These are phyloP conservation scores for Solea senegalensis DNA, from an alignment of 2,113 vertebrate genomes.

Conservation along the genomic window DNA sequence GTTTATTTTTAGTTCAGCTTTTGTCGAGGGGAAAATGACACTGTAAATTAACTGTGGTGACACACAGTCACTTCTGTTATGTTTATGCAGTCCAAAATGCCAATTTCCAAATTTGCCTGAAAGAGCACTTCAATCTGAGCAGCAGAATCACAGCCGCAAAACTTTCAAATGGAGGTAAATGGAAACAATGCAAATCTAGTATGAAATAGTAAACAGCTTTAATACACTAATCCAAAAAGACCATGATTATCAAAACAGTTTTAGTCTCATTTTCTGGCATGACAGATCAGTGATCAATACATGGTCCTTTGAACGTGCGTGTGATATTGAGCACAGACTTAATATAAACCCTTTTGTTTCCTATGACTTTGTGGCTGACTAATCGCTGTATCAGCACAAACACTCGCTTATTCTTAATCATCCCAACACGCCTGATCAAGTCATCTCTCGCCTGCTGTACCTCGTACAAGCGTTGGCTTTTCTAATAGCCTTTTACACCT, in stretches of 20 bases:
- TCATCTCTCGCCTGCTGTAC: slow-evolving; percentile 27
- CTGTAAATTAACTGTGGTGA: background rate
- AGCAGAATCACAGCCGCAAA: background rate
- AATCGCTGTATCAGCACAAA: slow-evolving; percentile 2
- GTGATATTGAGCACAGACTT: background rate
- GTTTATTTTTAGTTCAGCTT: background rate
- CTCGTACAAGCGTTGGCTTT: slow-evolving; percentile 29
- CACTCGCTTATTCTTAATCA: slow-evolving; percentile 23
- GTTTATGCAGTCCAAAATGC: background rate
- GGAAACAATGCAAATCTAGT: background rate
- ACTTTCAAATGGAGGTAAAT: background rate
- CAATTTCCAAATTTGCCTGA: background rate
- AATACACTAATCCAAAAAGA: background rate
- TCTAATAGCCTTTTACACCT: slow-evolving; percentile 23
- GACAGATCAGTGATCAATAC: background rate
- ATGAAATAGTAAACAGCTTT: background rate
- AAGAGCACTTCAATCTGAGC: background rate
- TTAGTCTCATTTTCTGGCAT: background rate
- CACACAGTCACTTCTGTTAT: background rate
- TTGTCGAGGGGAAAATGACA: background rate
- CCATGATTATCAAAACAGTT: background rate
- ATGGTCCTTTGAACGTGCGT: background rate
- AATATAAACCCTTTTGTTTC: background rate
- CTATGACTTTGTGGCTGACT: background rate
- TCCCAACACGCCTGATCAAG: slow-evolving; percentile 8